Evolutionary conservation across 2,888 invertebrate genomes (phyloP), one percentile per base, ranked within the genome.

Genomic region (Catonia carolina): DNA sequence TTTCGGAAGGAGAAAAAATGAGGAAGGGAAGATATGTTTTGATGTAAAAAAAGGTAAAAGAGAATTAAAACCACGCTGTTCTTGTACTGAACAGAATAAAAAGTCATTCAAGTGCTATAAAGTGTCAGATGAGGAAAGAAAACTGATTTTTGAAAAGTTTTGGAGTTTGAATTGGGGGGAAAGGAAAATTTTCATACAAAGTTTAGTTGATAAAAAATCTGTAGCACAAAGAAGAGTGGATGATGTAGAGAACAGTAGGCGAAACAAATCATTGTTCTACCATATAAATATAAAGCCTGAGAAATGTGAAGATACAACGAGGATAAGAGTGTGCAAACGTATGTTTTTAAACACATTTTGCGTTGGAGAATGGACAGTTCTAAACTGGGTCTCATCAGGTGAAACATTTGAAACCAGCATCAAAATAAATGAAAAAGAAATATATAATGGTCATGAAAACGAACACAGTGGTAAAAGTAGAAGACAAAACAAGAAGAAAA

Each of bases 341-440:
- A 33, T 49, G 49, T 49, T 49, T 33, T 2, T 49, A 2, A 23
- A 23, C n/a, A 49, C 49, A 31, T 31, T 49, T 31, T 22, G 14
- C 12, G 2, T 49, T 3, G 33, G 49, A 33, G 31, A 49, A 14
- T 49, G 49, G 49, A 2, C 49, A 8, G 15, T 49, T 33, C 2
- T 3, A 33, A 33, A 49, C 5, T 49, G 49, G 49, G 18, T 31
- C 1, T 5, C 14, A 33, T 14, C 5, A 31, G 15, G 14, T 8
- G 49, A n/a, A 14, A n/a, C n/a, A n/a, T n/a, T n/a, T n/a, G n/a
- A n/a, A n/a, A n/a, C n/a, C n/a, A n/a, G n/a, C n/a, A n/a, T n/a
- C n/a, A n/a, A n/a, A n/a, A 18, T 31, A 31, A 50, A 50, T 31
- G 50, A 50, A 33, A 22, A 50, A 31, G 50, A 50, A 50, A 22